These are phyloP conservation scores for Pachypsylla venusta DNA, from an alignment of 1,140 invertebrate genomes.

Conservation along the genomic window DNA sequence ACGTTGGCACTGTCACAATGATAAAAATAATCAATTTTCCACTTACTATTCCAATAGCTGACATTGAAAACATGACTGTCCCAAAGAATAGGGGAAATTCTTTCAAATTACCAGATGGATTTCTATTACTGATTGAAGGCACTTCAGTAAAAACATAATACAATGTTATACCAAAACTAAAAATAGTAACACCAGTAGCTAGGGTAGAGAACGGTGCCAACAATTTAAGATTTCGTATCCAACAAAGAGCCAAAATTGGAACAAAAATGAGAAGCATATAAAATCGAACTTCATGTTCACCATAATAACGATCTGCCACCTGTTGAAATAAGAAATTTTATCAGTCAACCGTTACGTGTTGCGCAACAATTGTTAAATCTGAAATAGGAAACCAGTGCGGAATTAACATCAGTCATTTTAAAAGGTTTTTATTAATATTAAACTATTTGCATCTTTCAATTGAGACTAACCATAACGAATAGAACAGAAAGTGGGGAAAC, in stretches of 20 bases:
- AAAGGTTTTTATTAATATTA: no score
- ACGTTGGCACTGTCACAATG: no score
- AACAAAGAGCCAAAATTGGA: slow-evolving; percentile 45
- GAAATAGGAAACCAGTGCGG: no score
- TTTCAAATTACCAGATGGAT: slow-evolving; percentile 31
- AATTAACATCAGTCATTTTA: no score
- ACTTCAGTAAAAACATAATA: slow-evolving; percentile 50
- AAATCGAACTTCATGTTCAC: slow-evolving; percentile 26
- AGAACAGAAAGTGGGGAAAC: no score
- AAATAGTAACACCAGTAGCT: slow-evolving; percentile 49
- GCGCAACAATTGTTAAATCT: no score
- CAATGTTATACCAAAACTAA: slow-evolving; percentile 47
- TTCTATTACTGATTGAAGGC: slow-evolving; percentile 32
- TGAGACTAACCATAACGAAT: no score
- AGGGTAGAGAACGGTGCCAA: slow-evolving; percentile 53
- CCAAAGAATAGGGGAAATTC: slow-evolving; percentile 46
- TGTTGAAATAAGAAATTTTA: no score
- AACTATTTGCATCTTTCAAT: no score
- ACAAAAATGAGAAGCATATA: slow-evolving; percentile 41
- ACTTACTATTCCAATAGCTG: slow-evolving; percentile 48
- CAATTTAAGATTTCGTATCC: slow-evolving; percentile 49
- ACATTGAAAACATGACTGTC: slow-evolving; percentile 47
- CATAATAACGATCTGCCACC: background rate
- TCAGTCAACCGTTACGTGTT: no score
- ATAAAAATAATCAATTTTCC: no score